Conservation (phyloP, 2,888 invertebrate species). For the Aphidoletes aphidimyza region DNA sequence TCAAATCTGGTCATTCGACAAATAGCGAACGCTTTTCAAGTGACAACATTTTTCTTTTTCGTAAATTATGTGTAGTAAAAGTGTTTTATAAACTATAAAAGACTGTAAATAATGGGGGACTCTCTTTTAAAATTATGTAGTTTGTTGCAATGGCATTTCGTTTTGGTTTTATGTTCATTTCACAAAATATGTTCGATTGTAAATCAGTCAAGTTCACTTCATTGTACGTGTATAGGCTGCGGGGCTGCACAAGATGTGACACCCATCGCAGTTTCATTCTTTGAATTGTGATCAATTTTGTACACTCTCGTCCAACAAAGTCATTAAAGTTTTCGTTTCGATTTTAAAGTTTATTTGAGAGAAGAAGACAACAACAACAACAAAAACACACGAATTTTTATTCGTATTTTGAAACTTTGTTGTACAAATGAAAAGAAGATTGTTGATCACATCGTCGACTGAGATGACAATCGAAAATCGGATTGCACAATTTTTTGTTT, state of each 20-base stretch:
- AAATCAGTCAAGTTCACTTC: neutral
- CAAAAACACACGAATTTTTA: too few species aligned
- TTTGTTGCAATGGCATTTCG: too few species aligned
- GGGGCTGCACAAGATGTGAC: too few species aligned
- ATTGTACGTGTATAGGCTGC: neutral
- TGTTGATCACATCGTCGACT: neutral
- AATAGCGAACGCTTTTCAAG: constrained; percentile 31
- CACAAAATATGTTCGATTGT: neutral
- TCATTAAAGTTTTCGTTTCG: too few species aligned
- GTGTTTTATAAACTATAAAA: neutral
- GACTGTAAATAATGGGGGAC: neutral
- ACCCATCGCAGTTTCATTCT: too few species aligned
- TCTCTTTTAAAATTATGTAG: too few species aligned
- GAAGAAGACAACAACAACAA: too few species aligned
- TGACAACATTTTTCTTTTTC: constrained; percentile 18
- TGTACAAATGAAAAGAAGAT: neutral
- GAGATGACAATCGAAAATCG: constrained; percentile 38
- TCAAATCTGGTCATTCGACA: constrained; percentile 38
- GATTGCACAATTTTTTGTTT: neutral
- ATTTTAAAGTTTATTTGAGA: too few species aligned
- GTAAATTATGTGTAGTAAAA: neutral
- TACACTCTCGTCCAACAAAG: too few species aligned
- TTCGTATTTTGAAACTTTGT: too few species aligned
- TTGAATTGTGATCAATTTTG: too few species aligned
- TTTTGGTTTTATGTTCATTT: neutral